Evolutionary conservation across 2,797 vertebrate species (phyloP).

Genomic region (Rhinophrynus dorsalis): DNA sequence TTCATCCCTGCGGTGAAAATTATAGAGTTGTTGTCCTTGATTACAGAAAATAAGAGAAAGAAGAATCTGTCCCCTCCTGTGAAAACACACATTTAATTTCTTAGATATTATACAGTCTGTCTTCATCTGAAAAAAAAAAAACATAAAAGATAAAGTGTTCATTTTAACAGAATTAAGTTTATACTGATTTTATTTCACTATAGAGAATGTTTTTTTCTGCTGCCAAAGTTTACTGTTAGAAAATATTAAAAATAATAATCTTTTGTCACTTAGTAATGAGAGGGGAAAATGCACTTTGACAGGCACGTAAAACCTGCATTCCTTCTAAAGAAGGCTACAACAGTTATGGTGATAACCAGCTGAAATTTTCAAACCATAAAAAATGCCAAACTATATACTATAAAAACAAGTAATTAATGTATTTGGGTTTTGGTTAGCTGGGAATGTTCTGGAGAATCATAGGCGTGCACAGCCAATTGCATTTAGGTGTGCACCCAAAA

Average conservation of each 20-base stretch:
- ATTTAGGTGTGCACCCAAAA: too few relatives aligned
- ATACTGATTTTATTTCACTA: slow-evolving; percentile 11
- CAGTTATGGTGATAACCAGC: too few relatives aligned
- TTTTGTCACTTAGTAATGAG: background rate
- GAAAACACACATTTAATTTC: slow-evolving; percentile 45
- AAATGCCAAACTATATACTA: too few relatives aligned
- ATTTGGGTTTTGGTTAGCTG: too few relatives aligned
- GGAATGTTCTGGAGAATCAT: too few relatives aligned
- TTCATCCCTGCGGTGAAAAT: slow-evolving; percentile 44
- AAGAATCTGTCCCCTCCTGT: slow-evolving; percentile 29
- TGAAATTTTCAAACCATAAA: too few relatives aligned
- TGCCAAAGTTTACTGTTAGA: background rate
- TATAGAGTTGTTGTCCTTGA: slow-evolving; percentile 43
- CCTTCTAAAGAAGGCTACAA: too few relatives aligned
- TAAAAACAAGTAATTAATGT: too few relatives aligned
- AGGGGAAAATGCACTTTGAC: too few relatives aligned
- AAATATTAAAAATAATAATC: background rate
- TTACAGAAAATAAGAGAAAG: slow-evolving; percentile 45
- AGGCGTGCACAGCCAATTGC: too few relatives aligned
- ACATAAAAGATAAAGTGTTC: slow-evolving; percentile 25
- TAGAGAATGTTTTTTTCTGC: background rate
- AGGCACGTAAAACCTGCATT: too few relatives aligned
- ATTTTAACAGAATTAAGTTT: slow-evolving; percentile 12
- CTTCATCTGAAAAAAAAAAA: slow-evolving; percentile 11
- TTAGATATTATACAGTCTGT: slow-evolving; percentile 20